phyloP scores from a whole-genome alignment of 2,888 invertebrate genomes.

The Mimachlamys varia region DNA sequence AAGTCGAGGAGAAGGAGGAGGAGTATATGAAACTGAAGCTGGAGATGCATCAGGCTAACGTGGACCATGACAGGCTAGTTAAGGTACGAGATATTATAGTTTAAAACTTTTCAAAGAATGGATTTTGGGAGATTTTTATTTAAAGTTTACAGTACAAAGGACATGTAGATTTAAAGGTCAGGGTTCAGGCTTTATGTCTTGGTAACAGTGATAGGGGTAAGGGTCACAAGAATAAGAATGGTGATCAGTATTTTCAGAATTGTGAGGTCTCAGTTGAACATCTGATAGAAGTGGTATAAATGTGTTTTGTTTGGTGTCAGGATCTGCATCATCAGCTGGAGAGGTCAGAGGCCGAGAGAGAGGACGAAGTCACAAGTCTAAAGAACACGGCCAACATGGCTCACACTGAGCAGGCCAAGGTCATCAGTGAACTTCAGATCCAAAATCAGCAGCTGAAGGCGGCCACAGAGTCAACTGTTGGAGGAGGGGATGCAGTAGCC shows the following conservation, averaged over 20 bases:
- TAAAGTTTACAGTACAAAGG: too few relatives aligned
- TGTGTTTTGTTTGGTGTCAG: slow-evolving; percentile 37
- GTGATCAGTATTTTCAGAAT: too few relatives aligned
- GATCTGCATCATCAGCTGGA: slow-evolving; percentile 53
- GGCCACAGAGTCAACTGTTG: slow-evolving; percentile 15
- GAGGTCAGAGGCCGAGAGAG: slow-evolving; percentile 10
- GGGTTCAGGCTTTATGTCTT: neutral
- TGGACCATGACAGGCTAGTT: slow-evolving; percentile 57
- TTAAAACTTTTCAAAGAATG: slow-evolving; percentile 36
- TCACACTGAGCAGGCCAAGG: slow-evolving; percentile 36
- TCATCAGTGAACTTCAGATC: slow-evolving; percentile 41
- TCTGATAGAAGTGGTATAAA: neutral
- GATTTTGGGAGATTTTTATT: neutral
- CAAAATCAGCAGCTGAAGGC: slow-evolving; percentile 38
- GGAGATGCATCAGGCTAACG: slow-evolving; percentile 62
- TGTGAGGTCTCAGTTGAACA: too few relatives aligned
- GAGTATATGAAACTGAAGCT: slow-evolving; percentile 63
- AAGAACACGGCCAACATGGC: slow-evolving; percentile 21
- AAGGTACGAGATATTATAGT: slow-evolving; percentile 53
- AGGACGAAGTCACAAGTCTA: neutral
- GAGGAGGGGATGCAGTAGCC: slow-evolving; percentile 47
- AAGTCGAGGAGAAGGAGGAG: slow-evolving; percentile 63
- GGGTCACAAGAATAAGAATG: neutral
- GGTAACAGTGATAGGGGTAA: too few relatives aligned
- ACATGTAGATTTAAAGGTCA: neutral